Base-by-base conservation (phyloP, 2,888 invertebrate genomes). In the Rotaria macrura region DNA sequence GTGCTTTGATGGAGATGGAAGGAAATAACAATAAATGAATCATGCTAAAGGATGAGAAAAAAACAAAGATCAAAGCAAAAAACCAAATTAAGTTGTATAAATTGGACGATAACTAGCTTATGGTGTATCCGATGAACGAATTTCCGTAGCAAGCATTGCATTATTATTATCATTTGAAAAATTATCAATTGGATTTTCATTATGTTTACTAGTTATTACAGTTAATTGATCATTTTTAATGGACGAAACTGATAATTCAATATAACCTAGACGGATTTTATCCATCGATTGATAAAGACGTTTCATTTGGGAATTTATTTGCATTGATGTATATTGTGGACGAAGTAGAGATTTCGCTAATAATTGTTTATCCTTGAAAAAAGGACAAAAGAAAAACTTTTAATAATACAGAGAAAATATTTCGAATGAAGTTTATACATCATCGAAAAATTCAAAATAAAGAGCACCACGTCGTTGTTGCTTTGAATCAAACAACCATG, bases 311-410 rank as follows among this genome's bases (percentile, higher is more conserved):
- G 4, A n/a, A 43, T 79, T 79, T 38, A 79, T 14, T 10, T 10
- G 7, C 43, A 3, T n/a, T 4, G 79, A 79, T 10, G 40, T 43
- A 25, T 43, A 43, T 25, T 25, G 43, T 25, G 79, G 79, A 43
- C 79, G 79, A n/a, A 79, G 43, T 25, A 79, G 79, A 79, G 43
- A 79, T 79, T 43, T 79, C n/a, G 79, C 40, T 79, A 43, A 43
- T n/a, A 10, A 14, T 79, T 79, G 79, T 43, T 79, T 79, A 79
- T 79, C 79, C 79, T 79, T 23, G 3, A 40, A 74, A 43, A 7
- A 79, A 43, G n/a, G 0, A 38, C 25, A n/a, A 79, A 43, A 43
- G 6, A 79, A 4, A 79, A 7, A 17, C 17, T 29, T 57, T 6
- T 29, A 12, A 57, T 29, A 57, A 29, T 29, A 38, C 12, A 20